These are phyloP conservation scores for Platypus cylindrus DNA, from an alignment of 2,888 invertebrate genomes.

Conservation along the genomic window DNA sequence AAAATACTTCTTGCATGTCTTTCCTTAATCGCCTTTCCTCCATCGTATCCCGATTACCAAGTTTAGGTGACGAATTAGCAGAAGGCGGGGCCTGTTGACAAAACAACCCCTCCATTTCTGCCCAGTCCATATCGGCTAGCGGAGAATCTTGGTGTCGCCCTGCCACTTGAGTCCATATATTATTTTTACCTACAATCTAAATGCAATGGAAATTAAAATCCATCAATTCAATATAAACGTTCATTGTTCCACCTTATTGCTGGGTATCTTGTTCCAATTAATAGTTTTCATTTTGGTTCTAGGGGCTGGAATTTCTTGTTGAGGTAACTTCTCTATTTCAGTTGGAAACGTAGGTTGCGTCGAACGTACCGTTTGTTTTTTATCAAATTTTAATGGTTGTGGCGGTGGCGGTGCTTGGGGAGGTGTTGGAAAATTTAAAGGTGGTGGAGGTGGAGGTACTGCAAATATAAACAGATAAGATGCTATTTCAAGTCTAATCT, in stretches of 20 bases:
- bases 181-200: conserved; percentile 76
- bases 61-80: conserved; percentile 42
- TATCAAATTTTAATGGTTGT: conserved; percentile 18
- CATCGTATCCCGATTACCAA: conserved; percentile 33
- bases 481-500: conserved; percentile 27
- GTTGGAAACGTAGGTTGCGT: not conserved
- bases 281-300: conserved; percentile 94
- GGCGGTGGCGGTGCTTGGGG: conserved; percentile 34
- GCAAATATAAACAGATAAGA: conserved; percentile 28
- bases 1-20: conserved; percentile 60
- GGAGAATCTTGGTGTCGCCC: conserved; percentile 72
- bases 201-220: conserved; percentile 10
- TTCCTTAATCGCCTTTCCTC: conserved; percentile 56
- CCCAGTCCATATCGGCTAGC: conserved; percentile 81
- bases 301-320: conserved; percentile 87
- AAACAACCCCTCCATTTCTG: conserved; percentile 86
- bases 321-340: conserved; percentile 53
- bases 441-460: conserved; percentile 29
- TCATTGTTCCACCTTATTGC: conserved; percentile 51
- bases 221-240: not conserved
- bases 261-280: conserved; percentile 95
- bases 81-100: conserved; percentile 65
- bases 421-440: conserved; percentile 29
- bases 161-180: conserved; percentile 87
- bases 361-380: not conserved